These are phyloP conservation scores for Aporophyla nigra DNA, from an alignment of 2,888 invertebrate species.

Conservation along the genomic window DNA sequence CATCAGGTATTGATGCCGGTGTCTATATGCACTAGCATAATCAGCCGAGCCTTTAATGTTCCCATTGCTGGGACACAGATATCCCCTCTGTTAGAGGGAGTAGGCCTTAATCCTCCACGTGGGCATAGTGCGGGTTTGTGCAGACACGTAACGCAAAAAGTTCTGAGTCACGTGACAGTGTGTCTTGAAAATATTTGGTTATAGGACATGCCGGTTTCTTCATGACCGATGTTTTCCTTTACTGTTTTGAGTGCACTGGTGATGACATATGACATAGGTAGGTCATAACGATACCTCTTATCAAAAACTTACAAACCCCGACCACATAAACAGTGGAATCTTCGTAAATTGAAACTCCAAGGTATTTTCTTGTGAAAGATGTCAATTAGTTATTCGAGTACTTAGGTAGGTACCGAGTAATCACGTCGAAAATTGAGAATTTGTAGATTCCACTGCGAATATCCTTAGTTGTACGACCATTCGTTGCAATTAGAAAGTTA, in stretches of 20 bases:
- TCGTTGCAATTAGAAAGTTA: background rate
- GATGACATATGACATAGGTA: background rate
- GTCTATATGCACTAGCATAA: background rate
- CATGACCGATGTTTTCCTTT: no score
- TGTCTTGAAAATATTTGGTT: no score
- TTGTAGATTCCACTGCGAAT: conserved; percentile 35
- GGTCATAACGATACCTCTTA: background rate
- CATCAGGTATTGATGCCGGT: background rate
- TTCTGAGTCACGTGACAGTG: no score
- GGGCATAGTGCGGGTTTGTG: no score
- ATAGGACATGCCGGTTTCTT: no score
- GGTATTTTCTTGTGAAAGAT: conserved; percentile 2
- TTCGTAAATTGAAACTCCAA: background rate
- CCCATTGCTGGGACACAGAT: background rate
- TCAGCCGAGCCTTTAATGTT: background rate
- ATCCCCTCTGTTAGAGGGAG: background rate
- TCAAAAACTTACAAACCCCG: conserved; percentile 20
- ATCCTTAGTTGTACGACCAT: background rate
- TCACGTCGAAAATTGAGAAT: background rate
- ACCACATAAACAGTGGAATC: conserved; percentile 33
- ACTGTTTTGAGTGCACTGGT: no score
- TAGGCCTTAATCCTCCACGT: background rate
- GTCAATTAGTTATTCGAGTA: conserved; percentile 35
- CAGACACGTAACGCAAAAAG: no score
- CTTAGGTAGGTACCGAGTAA: background rate